Conservation (phyloP, 2,113 vertebrate species). For the Recurvirostra avosetta region DNA sequence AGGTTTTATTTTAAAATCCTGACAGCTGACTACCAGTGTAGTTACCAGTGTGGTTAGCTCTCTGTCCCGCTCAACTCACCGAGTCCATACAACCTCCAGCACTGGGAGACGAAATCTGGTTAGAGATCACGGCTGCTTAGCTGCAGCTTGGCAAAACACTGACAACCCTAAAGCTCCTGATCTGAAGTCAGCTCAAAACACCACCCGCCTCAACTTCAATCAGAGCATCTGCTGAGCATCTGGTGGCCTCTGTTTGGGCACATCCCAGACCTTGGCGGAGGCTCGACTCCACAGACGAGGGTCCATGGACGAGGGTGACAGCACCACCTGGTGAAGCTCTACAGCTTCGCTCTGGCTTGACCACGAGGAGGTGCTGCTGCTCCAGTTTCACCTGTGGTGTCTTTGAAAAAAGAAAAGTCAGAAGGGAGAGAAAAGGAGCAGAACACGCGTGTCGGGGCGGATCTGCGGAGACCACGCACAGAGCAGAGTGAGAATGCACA, state of each 20-base stretch:
- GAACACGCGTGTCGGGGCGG: accelerated
- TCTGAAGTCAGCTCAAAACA: background rate
- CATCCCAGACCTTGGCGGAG: background rate
- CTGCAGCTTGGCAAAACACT: background rate
- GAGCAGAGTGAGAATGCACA: background rate
- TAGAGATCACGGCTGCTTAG: background rate
- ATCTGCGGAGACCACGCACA: background rate
- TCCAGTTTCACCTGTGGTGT: background rate
- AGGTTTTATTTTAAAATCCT: background rate
- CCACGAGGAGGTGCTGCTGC: background rate
- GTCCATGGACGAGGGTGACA: background rate
- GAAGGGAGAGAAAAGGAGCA: background rate
- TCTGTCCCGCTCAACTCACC: accelerated
- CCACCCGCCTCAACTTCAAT: background rate
- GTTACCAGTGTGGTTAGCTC: background rate
- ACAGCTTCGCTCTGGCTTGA: background rate
- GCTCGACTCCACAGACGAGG: background rate
- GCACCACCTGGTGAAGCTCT: background rate
- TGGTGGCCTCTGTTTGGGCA: background rate
- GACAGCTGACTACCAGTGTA: background rate
- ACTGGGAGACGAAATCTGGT: background rate
- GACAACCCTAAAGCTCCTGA: background rate
- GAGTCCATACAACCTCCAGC: accelerated
- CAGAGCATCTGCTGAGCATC: background rate
- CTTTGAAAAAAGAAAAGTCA: background rate